phyloP scores from a whole-genome alignment of 2,113 vertebrate genomes.

The Tauraco erythrolophus region DNA sequence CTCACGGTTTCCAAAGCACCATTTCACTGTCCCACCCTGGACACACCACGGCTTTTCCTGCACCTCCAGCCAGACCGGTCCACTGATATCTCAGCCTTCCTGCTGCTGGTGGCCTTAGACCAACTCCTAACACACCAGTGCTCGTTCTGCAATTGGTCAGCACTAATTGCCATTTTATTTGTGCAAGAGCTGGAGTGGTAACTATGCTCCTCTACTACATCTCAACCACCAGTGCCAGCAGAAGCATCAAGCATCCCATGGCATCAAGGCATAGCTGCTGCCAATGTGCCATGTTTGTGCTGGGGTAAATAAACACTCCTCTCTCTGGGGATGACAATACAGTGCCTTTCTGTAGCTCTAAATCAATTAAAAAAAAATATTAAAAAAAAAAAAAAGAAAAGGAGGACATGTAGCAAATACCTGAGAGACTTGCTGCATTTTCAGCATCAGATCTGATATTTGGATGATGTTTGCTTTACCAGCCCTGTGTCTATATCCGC shows the following conservation, averaged over 20 bases:
- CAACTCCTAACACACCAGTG: neutral
- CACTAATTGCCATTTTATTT: neutral
- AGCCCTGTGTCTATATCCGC: neutral
- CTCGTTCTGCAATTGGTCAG: neutral
- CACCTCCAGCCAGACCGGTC: neutral
- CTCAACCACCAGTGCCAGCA: neutral
- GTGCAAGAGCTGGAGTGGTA: neutral
- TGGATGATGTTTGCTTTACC: neutral
- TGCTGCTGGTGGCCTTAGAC: neutral
- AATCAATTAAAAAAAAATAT: neutral
- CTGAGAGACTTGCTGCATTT: neutral
- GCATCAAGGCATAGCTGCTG: neutral
- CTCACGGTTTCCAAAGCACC: fast-evolving
- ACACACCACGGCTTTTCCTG: neutral
- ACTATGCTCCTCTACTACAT: neutral
- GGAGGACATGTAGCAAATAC: neutral
- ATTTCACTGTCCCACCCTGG: neutral
- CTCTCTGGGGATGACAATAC: neutral
- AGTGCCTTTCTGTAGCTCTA: neutral
- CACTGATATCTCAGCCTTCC: neutral
- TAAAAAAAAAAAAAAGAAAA: neutral
- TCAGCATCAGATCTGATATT: neutral
- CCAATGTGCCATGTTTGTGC: neutral
- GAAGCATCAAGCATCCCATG: neutral
- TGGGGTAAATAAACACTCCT: neutral